Conservation (phyloP, 2,797 vertebrate genomes). For the Labeo calbasu region DNA sequence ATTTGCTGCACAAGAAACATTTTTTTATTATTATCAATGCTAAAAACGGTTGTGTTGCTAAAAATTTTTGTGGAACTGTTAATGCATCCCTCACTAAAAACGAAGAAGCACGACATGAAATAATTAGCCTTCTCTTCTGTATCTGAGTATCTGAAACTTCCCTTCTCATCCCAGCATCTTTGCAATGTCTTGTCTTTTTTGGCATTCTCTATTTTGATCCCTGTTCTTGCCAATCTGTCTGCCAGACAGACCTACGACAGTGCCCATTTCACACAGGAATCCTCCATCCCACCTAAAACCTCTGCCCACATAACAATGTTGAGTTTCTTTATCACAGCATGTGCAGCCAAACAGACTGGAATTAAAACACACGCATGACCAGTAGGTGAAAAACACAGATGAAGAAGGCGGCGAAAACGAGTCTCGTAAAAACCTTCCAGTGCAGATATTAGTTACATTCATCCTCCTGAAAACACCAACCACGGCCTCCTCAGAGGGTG, state of each 20-base stretch:
- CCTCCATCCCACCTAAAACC: slow-evolving; percentile 5
- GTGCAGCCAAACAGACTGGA: background rate
- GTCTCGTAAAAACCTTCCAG: background rate
- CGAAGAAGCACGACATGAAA: background rate
- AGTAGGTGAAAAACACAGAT: background rate
- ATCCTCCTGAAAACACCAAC: background rate
- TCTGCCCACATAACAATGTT: slow-evolving; percentile 11
- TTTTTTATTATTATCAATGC: background rate
- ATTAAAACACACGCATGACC: background rate
- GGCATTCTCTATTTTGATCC: background rate
- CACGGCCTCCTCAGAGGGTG: background rate
- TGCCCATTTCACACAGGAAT: slow-evolving; percentile 20
- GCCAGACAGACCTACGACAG: slow-evolving; percentile 8
- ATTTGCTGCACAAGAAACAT: background rate
- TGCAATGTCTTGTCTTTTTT: background rate
- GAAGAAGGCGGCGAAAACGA: background rate
- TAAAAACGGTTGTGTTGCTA: background rate
- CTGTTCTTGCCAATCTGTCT: background rate
- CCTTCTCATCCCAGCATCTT: background rate
- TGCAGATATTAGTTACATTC: background rate
- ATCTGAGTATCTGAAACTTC: background rate
- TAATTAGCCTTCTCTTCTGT: background rate
- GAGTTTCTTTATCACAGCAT: slow-evolving; percentile 24
- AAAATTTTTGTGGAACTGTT: background rate
- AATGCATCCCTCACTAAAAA: background rate